Percentiles rank a stretch among this genome's conserved stretches.
Conservation (phyloP, 2,888 invertebrate species). For the Scrobipalpa costella region DNA sequence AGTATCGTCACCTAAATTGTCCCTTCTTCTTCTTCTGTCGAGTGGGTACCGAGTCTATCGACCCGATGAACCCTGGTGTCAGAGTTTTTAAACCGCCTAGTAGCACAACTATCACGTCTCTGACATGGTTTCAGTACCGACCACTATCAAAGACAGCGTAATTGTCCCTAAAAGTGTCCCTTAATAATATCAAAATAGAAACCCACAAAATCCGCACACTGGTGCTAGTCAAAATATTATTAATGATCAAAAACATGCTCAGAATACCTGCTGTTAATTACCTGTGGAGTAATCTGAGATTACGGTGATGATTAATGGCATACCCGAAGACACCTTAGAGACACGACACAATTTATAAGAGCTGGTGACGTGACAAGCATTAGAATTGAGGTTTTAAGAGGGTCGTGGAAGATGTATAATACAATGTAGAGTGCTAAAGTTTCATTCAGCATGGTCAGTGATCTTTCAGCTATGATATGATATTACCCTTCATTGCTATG, state of each 20-base stretch:
- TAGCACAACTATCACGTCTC: too few species aligned
- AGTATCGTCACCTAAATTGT: too few species aligned
- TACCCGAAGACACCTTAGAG: constrained; percentile 41
- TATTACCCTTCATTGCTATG: too few species aligned
- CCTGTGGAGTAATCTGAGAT: constrained; percentile 44
- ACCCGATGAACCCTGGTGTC: too few species aligned
- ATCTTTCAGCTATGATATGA: too few species aligned
- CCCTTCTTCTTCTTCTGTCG: too few species aligned
- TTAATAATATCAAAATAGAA: background rate
- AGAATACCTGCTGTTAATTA: constrained; percentile 44
- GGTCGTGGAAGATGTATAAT: background rate
- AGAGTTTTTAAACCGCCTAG: too few species aligned
- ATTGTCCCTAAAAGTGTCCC: too few species aligned
- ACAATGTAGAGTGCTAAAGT: background rate
- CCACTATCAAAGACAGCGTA: too few species aligned
- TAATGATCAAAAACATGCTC: constrained; percentile 28
- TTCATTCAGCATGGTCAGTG: too few species aligned
- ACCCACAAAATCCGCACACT: background rate
- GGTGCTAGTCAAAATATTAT: background rate
- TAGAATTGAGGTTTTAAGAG: background rate
- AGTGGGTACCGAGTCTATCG: too few species aligned
- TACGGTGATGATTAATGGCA: constrained; percentile 48
- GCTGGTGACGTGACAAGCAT: constrained; percentile 6
- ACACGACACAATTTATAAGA: constrained; percentile 15
- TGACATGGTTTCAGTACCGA: too few species aligned